Percentiles rank a stretch among this genome's conserved stretches.
phyloP scores from a whole-genome alignment of 2,888 invertebrate genomes.

The Patella depressa region DNA sequence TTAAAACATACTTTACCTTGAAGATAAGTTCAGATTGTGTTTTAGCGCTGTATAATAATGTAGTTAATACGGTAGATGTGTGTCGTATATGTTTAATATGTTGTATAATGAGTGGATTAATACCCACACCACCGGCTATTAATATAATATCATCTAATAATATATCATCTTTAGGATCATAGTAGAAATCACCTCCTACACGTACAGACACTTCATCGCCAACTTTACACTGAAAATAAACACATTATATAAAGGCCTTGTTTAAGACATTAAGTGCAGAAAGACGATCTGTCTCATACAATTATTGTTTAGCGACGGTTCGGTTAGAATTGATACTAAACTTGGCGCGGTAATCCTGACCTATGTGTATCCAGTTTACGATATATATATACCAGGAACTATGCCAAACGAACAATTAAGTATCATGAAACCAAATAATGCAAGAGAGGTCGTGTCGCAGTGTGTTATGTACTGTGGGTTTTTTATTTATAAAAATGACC shows the following conservation, averaged over 20 bases:
- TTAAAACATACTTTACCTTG: conserved; percentile 54
- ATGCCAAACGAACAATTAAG: too few species aligned
- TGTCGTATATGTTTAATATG: conserved; percentile 58
- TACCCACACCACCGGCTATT: conserved; percentile 73
- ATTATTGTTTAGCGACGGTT: neutral
- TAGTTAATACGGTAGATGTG: conserved; percentile 15
- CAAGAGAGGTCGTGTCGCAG: too few species aligned
- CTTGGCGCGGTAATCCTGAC: too few species aligned
- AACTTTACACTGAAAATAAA: conserved; percentile 62
- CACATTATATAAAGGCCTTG: neutral
- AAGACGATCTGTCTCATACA: neutral
- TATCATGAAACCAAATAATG: too few species aligned
- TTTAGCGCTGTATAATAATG: conserved; percentile 69
- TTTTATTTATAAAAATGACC: too few species aligned
- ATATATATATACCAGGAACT: too few species aligned
- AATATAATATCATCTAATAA: conserved; percentile 62
- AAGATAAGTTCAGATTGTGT: conserved; percentile 70
- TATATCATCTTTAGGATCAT: conserved; percentile 49
- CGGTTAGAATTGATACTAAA: too few species aligned
- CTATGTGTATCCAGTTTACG: too few species aligned
- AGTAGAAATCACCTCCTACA: conserved; percentile 72
- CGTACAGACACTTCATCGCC: conserved; percentile 66
- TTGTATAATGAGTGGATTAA: conserved; percentile 72
- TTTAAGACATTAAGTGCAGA: too few species aligned
- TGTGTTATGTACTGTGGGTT: too few species aligned